phyloP scores from a whole-genome alignment of 2,888 invertebrate genomes.

The Zygaena filipendulae region DNA sequence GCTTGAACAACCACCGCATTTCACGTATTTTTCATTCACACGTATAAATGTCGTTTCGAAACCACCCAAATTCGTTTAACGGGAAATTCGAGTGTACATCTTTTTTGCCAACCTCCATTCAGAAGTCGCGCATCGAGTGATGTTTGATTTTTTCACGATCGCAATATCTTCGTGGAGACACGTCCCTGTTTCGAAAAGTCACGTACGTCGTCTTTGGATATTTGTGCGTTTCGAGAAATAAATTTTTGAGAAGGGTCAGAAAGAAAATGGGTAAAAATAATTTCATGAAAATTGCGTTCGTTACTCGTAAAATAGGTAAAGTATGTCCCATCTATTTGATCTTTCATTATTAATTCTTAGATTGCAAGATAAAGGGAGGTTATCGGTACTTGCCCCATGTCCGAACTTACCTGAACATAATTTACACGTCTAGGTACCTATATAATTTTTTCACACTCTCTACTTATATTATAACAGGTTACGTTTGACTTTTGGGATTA shows the following conservation, averaged over 20 bases:
- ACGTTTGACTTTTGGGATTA: too few relatives aligned
- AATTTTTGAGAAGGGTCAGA: slow-evolving; percentile 20
- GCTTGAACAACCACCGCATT: too few relatives aligned
- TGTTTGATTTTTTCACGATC: background rate
- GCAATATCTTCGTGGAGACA: background rate
- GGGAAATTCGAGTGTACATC: slow-evolving; percentile 15
- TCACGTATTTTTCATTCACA: slow-evolving; percentile 33
- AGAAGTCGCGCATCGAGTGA: slow-evolving; percentile 6
- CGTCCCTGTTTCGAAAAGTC: slow-evolving; percentile 32
- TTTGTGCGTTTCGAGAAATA: slow-evolving; percentile 33
- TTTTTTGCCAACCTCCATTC: slow-evolving; percentile 18
- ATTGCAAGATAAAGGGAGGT: too few relatives aligned
- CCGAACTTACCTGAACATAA: too few relatives aligned
- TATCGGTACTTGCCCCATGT: too few relatives aligned
- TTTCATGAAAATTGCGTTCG: too few relatives aligned
- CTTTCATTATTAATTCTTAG: too few relatives aligned
- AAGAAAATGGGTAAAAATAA: slow-evolving; percentile 11
- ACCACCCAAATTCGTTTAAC: slow-evolving; percentile 17
- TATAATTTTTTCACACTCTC: too few relatives aligned
- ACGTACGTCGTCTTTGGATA: slow-evolving; percentile 40
- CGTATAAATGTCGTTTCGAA: slow-evolving; percentile 16
- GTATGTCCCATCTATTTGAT: too few relatives aligned
- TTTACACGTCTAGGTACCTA: too few relatives aligned
- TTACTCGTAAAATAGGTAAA: too few relatives aligned
- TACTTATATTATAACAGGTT: too few relatives aligned